phyloP scores from a whole-genome alignment of 2,888 invertebrate species.

The Geophilus truncorum region DNA sequence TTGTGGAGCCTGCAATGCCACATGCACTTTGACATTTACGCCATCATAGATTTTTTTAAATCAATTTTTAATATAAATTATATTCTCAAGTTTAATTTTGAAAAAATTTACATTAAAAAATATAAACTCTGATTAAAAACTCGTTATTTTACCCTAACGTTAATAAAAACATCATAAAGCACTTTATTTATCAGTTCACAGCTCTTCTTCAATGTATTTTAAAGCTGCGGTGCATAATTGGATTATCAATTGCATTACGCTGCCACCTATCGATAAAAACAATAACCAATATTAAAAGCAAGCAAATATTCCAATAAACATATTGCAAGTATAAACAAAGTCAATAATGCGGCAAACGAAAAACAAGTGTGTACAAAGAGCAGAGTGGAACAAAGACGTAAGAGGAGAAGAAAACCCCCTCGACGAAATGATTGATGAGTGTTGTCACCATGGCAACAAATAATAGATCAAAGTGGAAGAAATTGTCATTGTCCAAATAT shows the following conservation, averaged over 20 bases:
- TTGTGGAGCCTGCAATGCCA: neutral
- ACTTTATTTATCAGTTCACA: too few relatives aligned
- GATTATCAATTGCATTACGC: neutral
- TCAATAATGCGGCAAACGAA: neutral
- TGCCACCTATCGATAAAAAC: neutral
- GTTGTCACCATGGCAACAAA: neutral
- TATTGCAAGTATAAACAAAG: neutral
- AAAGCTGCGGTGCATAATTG: neutral
- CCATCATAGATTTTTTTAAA: neutral
- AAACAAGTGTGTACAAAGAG: neutral
- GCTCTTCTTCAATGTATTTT: too few relatives aligned
- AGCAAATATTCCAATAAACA: neutral
- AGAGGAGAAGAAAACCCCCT: neutral
- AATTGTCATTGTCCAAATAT: neutral
- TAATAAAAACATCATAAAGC: too few relatives aligned
- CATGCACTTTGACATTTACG: neutral
- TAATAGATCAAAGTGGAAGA: neutral
- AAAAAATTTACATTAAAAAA: too few relatives aligned
- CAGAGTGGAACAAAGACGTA: neutral
- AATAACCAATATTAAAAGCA: neutral
- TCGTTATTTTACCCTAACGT: too few relatives aligned
- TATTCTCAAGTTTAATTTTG: too few relatives aligned
- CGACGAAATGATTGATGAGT: neutral
- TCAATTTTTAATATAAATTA: too few relatives aligned
- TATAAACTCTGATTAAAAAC: too few relatives aligned